These are phyloP conservation scores for Cavia aperea DNA, from an alignment of 2,113 vertebrate genomes.

Conservation along the genomic window DNA sequence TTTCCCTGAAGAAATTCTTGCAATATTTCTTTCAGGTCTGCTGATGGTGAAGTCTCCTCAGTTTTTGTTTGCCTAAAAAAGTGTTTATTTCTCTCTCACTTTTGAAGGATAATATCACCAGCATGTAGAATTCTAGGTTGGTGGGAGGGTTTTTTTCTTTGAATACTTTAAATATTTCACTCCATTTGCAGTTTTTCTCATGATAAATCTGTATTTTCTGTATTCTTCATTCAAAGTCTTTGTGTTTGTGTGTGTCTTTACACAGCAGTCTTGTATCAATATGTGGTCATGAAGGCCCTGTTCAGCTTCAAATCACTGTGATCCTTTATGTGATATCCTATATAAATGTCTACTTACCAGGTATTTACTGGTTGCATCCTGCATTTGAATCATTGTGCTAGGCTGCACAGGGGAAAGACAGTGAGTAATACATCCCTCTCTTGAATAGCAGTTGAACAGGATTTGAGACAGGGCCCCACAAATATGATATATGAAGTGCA, in stretches of 20 bases:
- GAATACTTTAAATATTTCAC: no score
- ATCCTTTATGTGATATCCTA: background rate
- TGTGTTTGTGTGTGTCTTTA: background rate
- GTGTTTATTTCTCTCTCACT: background rate
- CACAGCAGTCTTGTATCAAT: background rate
- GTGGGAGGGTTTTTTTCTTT: no score
- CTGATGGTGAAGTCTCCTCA: background rate
- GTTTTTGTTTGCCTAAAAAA: slow-evolving; percentile 7
- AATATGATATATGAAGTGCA: background rate
- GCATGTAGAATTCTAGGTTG: background rate
- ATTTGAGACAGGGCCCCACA: background rate
- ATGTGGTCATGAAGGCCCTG: background rate
- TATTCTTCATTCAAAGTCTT: background rate
- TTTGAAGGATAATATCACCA: background rate
- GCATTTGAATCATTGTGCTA: background rate
- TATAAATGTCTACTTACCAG: background rate
- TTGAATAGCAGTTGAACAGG: background rate
- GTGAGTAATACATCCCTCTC: background rate
- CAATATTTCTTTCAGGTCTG: slow-evolving; percentile 7
- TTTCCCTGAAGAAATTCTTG: background rate
- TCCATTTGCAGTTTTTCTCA: no score
- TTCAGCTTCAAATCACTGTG: background rate
- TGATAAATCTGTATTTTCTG: no score
- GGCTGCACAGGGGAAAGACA: background rate
- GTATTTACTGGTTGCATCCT: background rate